A percentile compares a stretch with the other conserved stretches of the same genome.
phyloP scores from a whole-genome alignment of 2,888 invertebrate genomes.

The Bellardia bayeri region DNA sequence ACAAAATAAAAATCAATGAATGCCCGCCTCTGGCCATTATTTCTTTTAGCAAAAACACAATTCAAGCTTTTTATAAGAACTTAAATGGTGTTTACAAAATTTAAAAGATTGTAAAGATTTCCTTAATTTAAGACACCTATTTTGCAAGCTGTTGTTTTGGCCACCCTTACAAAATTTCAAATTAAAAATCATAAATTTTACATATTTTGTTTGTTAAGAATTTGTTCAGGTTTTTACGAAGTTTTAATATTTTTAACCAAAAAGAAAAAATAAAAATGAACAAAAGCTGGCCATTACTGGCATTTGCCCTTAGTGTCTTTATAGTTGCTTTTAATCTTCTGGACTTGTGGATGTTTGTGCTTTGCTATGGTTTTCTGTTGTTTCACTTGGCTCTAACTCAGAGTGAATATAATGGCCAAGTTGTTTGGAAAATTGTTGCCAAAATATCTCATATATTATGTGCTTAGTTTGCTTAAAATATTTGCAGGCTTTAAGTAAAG shows the following conservation, averaged over 20 bases:
- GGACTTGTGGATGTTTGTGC: conserved; percentile 26
- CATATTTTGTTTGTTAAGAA: neutral
- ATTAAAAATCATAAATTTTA: conserved; percentile 15
- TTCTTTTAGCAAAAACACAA: conserved; percentile 1
- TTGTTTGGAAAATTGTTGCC: conserved; percentile 26
- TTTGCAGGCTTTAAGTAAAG: neutral
- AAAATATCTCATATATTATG: conserved; percentile 33
- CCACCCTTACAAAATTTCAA: conserved; percentile 2
- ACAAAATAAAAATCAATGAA: conserved; percentile 67
- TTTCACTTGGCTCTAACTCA: neutral
- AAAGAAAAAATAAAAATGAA: neutral
- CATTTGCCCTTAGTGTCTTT: conserved; percentile 83
- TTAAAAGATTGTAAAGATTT: neutral
- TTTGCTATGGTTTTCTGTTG: conserved; percentile 1
- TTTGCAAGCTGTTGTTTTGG: neutral
- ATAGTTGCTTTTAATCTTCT: conserved; percentile 82
- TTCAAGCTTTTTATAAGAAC: conserved; percentile 27
- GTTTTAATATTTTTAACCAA: neutral
- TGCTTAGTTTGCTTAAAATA: conserved; percentile 28
- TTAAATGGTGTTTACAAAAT: neutral
- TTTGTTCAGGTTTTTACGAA: neutral
- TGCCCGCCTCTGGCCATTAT: conserved; percentile 19
- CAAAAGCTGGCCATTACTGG: conserved; percentile 78
- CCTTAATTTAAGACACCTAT: neutral
- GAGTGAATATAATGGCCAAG: conserved; percentile 42